Base-by-base conservation (phyloP, 1,140 invertebrate genomes). In the Zaprionus taronus region DNA sequence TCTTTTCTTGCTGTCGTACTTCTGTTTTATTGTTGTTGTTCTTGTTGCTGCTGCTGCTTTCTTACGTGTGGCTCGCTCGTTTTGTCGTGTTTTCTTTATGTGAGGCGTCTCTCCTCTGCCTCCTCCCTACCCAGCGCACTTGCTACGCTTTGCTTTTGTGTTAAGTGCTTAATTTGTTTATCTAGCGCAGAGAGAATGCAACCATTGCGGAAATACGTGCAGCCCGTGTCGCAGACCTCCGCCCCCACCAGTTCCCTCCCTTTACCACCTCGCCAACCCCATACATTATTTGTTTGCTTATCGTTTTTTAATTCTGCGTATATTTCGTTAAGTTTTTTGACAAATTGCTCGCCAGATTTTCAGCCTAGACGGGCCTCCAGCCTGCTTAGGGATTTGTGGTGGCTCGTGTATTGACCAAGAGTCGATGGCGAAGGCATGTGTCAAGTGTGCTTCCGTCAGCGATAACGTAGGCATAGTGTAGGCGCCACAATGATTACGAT, bases 121-220 rank as follows among this genome's bases (percentile, higher is more conserved):
- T 53, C 70, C 31, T 63, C 68, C 49, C 56, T 22, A 38, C 9
- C 31, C 9, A 1, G 31, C 31, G 31, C 44, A 24, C 7, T n/a
- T 17, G 41, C 41, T 47, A 65, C 63, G 51, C 34, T 68, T 79
- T 71, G 28, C 47, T 63, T 80, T 68, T 78, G 68, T 76, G 57
- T 61, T 72, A 65, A 76, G 68, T 80, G 72, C 74, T 80, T 72
- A 86, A 86, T 87, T 86, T 83, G 77, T 80, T 87, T 86, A 87
- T 86, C 83, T 72, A 69, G 56, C 47, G 68, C 41, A 26, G 69
- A 56, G 65, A 53, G 81, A 87, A 58, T 83, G 83, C 83, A 87
- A 82, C 77, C 79, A 67, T 83, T 87, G 83, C 83, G 83, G 83
- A 86, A 87, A 86, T 87, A 83, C 73, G 72, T 85, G 79, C 75